A percentile compares a stretch with the other conserved stretches of the same genome.
Conservation (phyloP, 1,140 invertebrate genomes). For the Sipha flava region DNA sequence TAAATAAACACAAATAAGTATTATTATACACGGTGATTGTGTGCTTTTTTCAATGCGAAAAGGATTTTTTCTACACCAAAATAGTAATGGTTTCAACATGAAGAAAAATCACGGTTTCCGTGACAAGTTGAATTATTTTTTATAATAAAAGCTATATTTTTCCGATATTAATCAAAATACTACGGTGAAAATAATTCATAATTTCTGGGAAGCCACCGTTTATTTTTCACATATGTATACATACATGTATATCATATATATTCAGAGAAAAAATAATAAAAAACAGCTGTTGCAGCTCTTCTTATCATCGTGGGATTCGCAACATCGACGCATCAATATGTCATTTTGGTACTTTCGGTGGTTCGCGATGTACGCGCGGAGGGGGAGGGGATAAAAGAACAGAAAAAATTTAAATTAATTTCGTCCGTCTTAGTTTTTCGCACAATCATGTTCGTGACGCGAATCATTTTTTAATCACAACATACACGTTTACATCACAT, state of each 20-base stretch:
- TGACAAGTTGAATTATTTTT: no score
- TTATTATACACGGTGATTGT: no score
- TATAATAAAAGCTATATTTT: no score
- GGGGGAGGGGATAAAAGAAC: neutral
- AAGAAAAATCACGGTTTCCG: no score
- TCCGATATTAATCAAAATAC: no score
- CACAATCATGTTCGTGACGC: no score
- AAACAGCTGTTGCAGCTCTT: neutral
- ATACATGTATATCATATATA: neutral
- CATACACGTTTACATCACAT: neutral
- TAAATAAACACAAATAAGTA: no score
- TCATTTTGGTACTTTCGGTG: neutral
- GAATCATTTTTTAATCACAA: neutral
- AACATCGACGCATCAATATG: conserved; percentile 12
- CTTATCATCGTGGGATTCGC: conserved; percentile 28
- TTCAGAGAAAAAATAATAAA: neutral
- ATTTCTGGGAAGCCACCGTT: neutral
- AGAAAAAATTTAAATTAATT: neutral
- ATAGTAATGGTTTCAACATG: no score
- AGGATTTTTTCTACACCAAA: no score
- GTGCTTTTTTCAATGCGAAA: no score
- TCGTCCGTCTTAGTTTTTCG: neutral
- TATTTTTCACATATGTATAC: neutral
- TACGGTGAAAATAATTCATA: no score
- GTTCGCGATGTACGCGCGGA: neutral